Evolutionary conservation across 2,797 vertebrate genomes (phyloP), one percentile per base, ranked within the genome.

Genomic region (Mergus octosetaceus): DNA sequence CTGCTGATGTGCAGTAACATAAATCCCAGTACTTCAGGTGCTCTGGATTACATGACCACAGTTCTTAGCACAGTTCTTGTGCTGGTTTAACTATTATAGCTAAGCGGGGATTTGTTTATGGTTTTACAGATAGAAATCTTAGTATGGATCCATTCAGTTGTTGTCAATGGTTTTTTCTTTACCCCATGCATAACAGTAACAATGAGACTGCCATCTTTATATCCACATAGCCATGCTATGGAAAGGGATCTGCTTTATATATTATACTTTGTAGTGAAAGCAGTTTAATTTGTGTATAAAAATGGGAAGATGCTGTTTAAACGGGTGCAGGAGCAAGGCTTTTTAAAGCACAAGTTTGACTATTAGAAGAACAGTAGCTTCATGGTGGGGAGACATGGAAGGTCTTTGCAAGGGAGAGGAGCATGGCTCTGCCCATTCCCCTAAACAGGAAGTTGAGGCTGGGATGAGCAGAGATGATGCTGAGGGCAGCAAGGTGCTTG

Each of bases 251-350:
- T 69, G n/a, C n/a, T 72, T 81, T 13, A 7, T 21, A 7, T 21
- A 24, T 49, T 41, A 53, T 36, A 30, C 19, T 79, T 56, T 27
- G 11, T 25, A 49, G 43, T 47, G 78, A 38, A 75, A 75, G 39
- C 1, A 0, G 30, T 9, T 28, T 3, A 47, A 21, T 53, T 16
- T 9, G 10, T 10, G 32, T 38, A 58, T 3, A 3, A 54, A 41
- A 13, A 6, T 3, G 13, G 38, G 57, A 70, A 49, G 17, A 24
- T 38, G 16, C 10, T 22, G 10, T 32, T 61, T 24, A 27, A 56
- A 27, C 9, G 13, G 15, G 57, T 66, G 39, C 57, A 65, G 24
- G 49, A 64, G 51, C 13, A 39, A 49, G 9, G 28, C 10, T 54
- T 77, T 64, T 28, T 45, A 45, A 34, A 70, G 71, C 39, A 78